phyloP scores from a whole-genome alignment of 2,113 vertebrate species.

The Lipophrys pholis region DNA sequence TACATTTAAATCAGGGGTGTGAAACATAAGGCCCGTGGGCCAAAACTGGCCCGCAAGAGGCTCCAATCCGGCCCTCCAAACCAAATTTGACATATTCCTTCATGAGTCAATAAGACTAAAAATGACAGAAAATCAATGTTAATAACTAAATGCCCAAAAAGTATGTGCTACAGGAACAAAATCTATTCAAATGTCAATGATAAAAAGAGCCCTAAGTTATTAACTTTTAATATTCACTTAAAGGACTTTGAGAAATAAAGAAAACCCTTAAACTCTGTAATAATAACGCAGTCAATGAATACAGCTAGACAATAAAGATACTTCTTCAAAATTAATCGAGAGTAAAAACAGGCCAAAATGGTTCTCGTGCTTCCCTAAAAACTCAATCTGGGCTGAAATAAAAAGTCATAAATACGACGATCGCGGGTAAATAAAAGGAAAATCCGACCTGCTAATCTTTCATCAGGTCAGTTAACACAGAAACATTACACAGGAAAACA shows the following conservation, averaged over 20 bases:
- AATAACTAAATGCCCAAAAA: not conserved
- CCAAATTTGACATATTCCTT: not conserved
- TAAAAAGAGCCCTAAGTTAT: slow-evolving; percentile 8
- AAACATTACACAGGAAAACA: slow-evolving; percentile 25
- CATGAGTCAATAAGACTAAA: not conserved
- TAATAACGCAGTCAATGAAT: not conserved
- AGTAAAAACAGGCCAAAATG: not conserved
- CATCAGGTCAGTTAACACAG: slow-evolving; percentile 22
- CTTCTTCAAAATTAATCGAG: not conserved
- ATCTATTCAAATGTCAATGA: not conserved
- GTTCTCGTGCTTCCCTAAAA: slow-evolving; percentile 5
- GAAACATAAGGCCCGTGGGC: too few relatives aligned
- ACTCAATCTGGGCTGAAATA: slow-evolving; percentile 12
- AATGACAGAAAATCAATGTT: not conserved
- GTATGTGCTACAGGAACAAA: too few relatives aligned
- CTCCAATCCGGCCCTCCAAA: too few relatives aligned
- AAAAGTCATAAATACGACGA: slow-evolving; percentile 36
- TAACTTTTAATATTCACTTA: slow-evolving; percentile 4
- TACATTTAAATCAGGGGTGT: too few relatives aligned
- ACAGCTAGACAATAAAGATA: slow-evolving; percentile 16
- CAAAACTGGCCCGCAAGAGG: too few relatives aligned
- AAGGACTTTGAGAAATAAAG: slow-evolving; percentile 10
- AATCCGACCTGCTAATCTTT: slow-evolving; percentile 12
- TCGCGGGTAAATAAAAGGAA: not conserved
- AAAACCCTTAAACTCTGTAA: too few relatives aligned